These are phyloP conservation scores for Eilema caniola DNA, from an alignment of 2,888 invertebrate genomes.

Conservation along the genomic window DNA sequence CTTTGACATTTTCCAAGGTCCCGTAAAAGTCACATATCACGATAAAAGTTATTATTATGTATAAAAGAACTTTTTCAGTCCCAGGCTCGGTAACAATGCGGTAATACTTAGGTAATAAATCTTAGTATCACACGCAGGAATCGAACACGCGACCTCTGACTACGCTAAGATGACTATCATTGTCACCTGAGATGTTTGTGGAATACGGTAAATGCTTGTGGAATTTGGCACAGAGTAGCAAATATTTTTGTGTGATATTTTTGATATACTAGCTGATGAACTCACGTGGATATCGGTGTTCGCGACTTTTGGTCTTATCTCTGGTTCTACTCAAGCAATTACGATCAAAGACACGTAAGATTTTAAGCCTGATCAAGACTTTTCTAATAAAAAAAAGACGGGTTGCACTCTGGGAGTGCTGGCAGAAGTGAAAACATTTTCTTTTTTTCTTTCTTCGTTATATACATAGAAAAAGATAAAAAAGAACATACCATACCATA, in stretches of 20 bases:
- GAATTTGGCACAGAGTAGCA: neutral
- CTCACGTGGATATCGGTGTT: too few species aligned
- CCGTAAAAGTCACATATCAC: neutral
- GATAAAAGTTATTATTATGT: neutral
- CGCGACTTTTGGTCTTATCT: too few species aligned
- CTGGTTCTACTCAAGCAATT: too few species aligned
- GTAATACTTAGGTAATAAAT: conserved; percentile 10
- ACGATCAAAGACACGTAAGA: too few species aligned
- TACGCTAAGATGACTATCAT: conserved; percentile 14
- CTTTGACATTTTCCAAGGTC: too few species aligned
- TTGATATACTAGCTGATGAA: neutral
- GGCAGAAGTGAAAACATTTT: too few species aligned
- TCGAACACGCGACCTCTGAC: conserved; percentile 23
- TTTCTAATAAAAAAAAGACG: too few species aligned
- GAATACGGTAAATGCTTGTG: neutral
- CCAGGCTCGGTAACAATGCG: neutral
- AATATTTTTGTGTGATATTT: neutral
- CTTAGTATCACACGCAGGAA: conserved; percentile 18
- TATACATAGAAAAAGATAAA: too few species aligned
- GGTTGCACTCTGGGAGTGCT: too few species aligned
- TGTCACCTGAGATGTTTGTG: conserved; percentile 7
- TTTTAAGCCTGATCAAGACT: too few species aligned
- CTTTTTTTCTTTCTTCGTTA: too few species aligned
- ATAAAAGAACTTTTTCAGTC: neutral
- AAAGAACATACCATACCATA: too few species aligned